Conservation (phyloP, 1,140 invertebrate species). For the Halyomorpha halys region DNA sequence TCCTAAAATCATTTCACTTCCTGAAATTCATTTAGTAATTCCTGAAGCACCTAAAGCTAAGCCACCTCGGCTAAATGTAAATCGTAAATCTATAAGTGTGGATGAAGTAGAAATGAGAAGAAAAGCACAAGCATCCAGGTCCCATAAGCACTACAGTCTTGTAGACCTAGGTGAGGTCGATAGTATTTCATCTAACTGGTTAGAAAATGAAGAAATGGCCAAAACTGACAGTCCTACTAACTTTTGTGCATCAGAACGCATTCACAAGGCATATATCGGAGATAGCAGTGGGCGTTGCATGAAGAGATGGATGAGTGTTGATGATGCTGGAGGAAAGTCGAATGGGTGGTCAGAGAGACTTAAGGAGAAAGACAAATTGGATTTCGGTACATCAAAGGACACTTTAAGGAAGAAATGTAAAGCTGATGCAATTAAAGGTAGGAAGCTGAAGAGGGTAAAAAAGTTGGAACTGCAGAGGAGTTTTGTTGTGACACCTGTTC, state of each 20-base stretch:
- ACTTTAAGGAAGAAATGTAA: conserved; percentile 23
- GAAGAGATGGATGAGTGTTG: conserved; percentile 30
- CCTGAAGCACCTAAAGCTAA: not conserved
- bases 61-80: conserved; percentile 20
- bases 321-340: conserved; percentile 19
- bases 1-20: not conserved
- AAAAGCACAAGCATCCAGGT: conserved; percentile 9
- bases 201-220: not conserved
- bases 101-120: conserved; percentile 31
- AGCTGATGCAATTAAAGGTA: conserved; percentile 26
- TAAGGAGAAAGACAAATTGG: conserved; percentile 25
- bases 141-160: conserved; percentile 30
- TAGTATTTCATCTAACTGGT: conserved; percentile 10
- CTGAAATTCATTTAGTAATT: conserved; percentile 8
- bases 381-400: conserved; percentile 24
- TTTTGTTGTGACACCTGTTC: conserved; percentile 29
- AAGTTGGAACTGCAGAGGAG: conserved; percentile 28
- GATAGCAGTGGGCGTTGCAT: conserved; percentile 19
- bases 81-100: conserved; percentile 30
- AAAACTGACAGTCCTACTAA: conserved; percentile 19
- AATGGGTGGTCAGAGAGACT: conserved; percentile 21
- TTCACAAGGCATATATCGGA: conserved; percentile 26
- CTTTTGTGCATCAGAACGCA: conserved; percentile 30
- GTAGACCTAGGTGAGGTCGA: conserved; percentile 29
- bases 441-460: conserved; percentile 26